These are phyloP conservation scores for Rhorus exstirpatorius DNA, from an alignment of 2,888 invertebrate genomes.

Conservation along the genomic window DNA sequence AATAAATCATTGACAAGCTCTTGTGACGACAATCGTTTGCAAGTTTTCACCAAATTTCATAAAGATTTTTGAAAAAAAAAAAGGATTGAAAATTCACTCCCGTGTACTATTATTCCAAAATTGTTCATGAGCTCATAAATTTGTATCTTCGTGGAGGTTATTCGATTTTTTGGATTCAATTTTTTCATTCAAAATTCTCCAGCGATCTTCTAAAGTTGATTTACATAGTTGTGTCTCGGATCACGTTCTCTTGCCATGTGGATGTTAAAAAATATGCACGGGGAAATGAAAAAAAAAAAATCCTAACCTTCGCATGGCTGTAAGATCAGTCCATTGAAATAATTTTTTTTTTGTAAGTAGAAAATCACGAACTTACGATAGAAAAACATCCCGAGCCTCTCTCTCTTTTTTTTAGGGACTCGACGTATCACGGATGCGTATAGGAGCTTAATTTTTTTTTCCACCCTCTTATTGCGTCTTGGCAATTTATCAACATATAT, in stretches of 20 bases:
- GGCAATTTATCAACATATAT: conserved; percentile 17
- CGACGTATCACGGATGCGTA: conserved; percentile 10
- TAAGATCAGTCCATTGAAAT: neutral
- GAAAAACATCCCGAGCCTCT: conserved; percentile 7
- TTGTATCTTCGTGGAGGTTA: no score
- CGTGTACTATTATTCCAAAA: no score
- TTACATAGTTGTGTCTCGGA: no score
- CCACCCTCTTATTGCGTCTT: neutral
- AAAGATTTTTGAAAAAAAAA: no score
- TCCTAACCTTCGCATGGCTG: neutral
- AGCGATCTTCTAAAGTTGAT: no score
- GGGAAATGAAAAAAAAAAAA: neutral
- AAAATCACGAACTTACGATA: conserved; percentile 19
- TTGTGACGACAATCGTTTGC: neutral
- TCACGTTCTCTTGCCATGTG: neutral
- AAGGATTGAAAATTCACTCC: no score
- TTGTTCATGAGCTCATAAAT: no score
- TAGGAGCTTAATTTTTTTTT: conserved; percentile 32
- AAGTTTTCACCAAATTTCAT: neutral
- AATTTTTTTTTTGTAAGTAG: conserved; percentile 6
- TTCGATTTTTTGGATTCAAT: no score
- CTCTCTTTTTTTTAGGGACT: conserved; percentile 1
- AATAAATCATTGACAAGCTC: neutral
- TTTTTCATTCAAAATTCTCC: no score
- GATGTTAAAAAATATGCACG: neutral